Evolutionary conservation across 2,113 vertebrate genomes (phyloP).

Genomic region (Alces alces): DNA sequence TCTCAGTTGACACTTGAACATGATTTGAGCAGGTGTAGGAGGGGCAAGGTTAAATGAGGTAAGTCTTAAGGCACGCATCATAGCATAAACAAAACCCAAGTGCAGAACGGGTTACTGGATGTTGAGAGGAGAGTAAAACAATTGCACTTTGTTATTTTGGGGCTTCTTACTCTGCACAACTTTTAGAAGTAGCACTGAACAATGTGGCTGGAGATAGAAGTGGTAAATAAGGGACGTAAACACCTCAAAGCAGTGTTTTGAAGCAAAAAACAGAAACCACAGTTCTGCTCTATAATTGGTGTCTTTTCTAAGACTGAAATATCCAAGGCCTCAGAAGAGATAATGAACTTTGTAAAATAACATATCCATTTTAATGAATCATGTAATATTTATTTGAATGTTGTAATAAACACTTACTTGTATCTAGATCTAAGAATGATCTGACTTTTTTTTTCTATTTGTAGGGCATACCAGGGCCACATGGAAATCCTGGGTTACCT

Average conservation of each 20-base stretch:
- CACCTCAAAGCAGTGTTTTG: background rate
- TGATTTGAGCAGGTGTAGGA: background rate
- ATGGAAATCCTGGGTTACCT: slow-evolving; percentile 92
- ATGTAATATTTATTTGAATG: background rate
- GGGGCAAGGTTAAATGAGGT: background rate
- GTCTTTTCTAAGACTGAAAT: background rate
- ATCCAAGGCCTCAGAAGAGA: background rate
- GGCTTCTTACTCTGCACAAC: background rate
- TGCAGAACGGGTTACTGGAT: background rate
- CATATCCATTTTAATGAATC: background rate
- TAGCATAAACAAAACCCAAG: background rate
- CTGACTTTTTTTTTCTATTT: slow-evolving; percentile 28
- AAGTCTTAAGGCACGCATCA: background rate
- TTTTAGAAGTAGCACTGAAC: background rate
- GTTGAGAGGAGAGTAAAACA: background rate
- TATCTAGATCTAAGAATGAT: background rate
- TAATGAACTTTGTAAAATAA: background rate
- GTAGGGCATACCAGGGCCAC: slow-evolving; percentile 91
- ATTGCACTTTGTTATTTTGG: background rate
- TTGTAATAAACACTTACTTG: background rate
- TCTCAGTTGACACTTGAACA: background rate
- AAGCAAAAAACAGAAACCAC: background rate
- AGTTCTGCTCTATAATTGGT: background rate
- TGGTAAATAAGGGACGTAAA: background rate
- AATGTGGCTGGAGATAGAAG: background rate